Evolutionary conservation across 2,113 vertebrate species (phyloP), one percentile per base, ranked within the genome.

Genomic region (Arizona elegans): DNA sequence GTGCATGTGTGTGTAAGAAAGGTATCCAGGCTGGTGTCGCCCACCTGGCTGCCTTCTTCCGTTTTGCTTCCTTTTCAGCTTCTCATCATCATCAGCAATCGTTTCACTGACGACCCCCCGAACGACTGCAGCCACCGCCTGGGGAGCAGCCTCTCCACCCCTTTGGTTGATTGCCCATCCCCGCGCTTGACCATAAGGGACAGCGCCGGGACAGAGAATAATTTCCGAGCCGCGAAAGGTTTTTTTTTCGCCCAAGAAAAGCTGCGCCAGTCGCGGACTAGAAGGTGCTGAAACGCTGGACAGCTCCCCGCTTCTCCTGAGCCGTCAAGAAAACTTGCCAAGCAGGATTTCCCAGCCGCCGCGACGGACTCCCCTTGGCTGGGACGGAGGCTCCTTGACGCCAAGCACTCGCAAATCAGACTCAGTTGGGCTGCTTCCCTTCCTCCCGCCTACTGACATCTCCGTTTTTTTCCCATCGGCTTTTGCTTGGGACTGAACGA

Each of bases 301-400:
- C 91, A 86, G 58, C 75, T 91, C 92, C 91, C 91, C 91, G 89
- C 23, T 52, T 70, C 90, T 56, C 88, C 75, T 2, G 29, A n/a
- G 4, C 55, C 75, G 86, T 93, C 94, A 87, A 26, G 91, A 23
- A 94, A 96, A 96, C 94, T 96, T 96, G 96, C 87, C 12, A 54
- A 53, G 92, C 87, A 58, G 91, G 92, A 90, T 90, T 92, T 58
- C 87, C 89, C 58, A 4, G 0, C 53, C 89, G 24, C 92, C 9
- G 29, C 75, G 52, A 65, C 58, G 90, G 92, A 65, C 93, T 58
- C 92, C 47, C 29, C 50, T 87, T 56, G 91, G 81, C 43, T 90
- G 54, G 5, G 94, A 91, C 94, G 47, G 94, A 90, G 87, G 89
- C 90, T 93, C 90, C 90, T 52, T 9, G 93, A 75, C 91, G 93